Percentiles rank a stretch among this genome's conserved stretches.
Evolutionary conservation across 2,888 invertebrate species (phyloP).

Genomic region (Pammene fasciana): DNA sequence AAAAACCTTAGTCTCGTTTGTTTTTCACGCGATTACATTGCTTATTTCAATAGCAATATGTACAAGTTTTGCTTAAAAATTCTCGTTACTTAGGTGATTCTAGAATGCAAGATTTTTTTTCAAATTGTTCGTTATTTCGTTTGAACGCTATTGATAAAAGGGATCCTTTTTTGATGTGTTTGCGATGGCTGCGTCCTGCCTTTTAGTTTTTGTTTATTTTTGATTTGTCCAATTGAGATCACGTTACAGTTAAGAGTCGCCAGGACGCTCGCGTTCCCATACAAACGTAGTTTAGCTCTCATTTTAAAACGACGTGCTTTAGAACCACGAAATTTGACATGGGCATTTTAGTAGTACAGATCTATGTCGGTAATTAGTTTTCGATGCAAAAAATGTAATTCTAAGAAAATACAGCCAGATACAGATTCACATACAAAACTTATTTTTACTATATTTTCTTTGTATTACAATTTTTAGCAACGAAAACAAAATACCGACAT

Average conservation of each 20-base stretch:
- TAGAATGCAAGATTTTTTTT: neutral
- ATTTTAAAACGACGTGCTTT: no score
- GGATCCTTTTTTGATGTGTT: constrained; percentile 19
- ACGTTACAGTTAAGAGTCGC: neutral
- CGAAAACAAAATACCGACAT: no score
- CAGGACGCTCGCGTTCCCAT: no score
- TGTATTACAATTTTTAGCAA: no score
- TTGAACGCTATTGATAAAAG: constrained; percentile 26
- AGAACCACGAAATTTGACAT: no score
- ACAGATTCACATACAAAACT: no score
- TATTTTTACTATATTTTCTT: no score
- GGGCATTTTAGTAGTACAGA: no score
- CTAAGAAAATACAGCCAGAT: no score
- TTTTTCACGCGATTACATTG: neutral
- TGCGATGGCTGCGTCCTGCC: neutral
- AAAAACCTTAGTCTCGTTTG: neutral
- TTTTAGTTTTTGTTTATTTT: constrained; percentile 10
- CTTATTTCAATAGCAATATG: neutral
- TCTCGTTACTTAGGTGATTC: neutral
- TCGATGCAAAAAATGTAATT: no score
- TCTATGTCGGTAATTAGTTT: no score
- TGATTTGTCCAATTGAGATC: neutral
- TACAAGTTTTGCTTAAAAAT: neutral
- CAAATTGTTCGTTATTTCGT: constrained; percentile 32
- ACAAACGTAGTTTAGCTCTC: no score